phyloP scores from a whole-genome alignment of 2,888 invertebrate species.

The Vanessa cardui region DNA sequence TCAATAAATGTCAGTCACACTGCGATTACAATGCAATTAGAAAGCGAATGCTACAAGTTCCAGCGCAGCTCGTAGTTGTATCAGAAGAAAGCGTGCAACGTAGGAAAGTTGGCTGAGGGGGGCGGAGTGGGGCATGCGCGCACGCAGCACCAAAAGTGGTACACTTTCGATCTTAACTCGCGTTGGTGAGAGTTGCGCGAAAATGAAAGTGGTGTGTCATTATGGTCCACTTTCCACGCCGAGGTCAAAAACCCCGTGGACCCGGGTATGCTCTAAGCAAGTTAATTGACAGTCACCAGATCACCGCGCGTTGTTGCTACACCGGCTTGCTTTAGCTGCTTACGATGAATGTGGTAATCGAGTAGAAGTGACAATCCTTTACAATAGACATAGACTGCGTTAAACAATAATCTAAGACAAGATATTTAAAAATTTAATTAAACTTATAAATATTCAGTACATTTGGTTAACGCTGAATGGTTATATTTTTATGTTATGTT shows the following conservation, averaged over 20 bases:
- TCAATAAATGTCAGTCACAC: conserved; percentile 58
- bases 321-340: background rate
- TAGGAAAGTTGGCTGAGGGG: conserved; percentile 71
- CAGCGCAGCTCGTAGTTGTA: conserved; percentile 51
- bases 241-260: conserved; percentile 72
- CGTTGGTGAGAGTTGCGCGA: conserved; percentile 82
- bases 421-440: background rate
- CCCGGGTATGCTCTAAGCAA: conserved; percentile 58
- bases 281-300: conserved; percentile 61
- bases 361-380: conserved; percentile 21
- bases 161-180: conserved; percentile 81
- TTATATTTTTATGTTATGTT: background rate
- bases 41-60: conserved; percentile 79
- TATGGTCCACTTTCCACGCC: conserved; percentile 79
- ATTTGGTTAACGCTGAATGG: background rate
- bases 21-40: conserved; percentile 80
- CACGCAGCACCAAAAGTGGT: conserved; percentile 77
- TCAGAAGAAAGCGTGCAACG: conserved; percentile 77
- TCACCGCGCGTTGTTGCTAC: conserved; percentile 36
- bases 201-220: conserved; percentile 84
- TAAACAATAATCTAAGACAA: background rate
- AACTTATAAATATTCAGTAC: background rate
- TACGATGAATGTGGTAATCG: conserved; percentile 28
- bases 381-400: conserved; percentile 5
- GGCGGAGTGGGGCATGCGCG: conserved; percentile 62